Evolutionary conservation across 1,140 invertebrate species (phyloP), one percentile per base, ranked within the genome.

Genomic region (Heterodera schachtii): DNA sequence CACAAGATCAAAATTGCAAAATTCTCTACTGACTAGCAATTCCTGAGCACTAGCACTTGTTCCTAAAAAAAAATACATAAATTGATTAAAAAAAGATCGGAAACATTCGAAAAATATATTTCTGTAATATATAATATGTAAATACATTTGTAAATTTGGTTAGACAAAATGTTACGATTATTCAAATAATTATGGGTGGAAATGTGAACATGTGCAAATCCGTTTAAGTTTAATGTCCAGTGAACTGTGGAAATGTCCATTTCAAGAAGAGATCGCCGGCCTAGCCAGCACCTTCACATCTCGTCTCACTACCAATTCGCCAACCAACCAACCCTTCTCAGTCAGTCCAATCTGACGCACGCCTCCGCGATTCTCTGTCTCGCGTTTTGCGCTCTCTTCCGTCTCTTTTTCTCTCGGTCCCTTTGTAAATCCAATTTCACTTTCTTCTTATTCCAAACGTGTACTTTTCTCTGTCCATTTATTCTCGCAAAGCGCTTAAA

Each of bases 1-100:
- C 31, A 41, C 31, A 71, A 43, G 69, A 8, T 71, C 13, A 71
- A 71, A 71, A 71, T 71, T 43, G 69, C 69, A 71, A 71, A 71
- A 71, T 71, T 43, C 31, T 71, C 44, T 71, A 71, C 57, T 64
- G 57, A 64, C 57, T 64, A 64, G 57, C 57, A 64, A 64, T n/a
- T 64, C 57, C 57, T 64, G 57, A 19, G 57, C 57, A 64, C 57
- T 64, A 64, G 16, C 57, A 19, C 16, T 64, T 64, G 5, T 52
- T 52, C 52, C 52, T 52, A 0, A 52, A 52, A 11, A 11, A 5
- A 16, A 6, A 64, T 16, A 19, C 8, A 2, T 2, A 11, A 52
- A 8, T 52, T 8, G 6, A 52, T 52, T 52, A 2, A 52, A 11
- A 52, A 52, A 52, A 8, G 2, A 52, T 52, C 31, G 31, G 2